Evolutionary conservation across 1,140 invertebrate species (phyloP), one percentile per base, ranked within the genome.

Genomic region (Rhopalosiphum maidis): DNA sequence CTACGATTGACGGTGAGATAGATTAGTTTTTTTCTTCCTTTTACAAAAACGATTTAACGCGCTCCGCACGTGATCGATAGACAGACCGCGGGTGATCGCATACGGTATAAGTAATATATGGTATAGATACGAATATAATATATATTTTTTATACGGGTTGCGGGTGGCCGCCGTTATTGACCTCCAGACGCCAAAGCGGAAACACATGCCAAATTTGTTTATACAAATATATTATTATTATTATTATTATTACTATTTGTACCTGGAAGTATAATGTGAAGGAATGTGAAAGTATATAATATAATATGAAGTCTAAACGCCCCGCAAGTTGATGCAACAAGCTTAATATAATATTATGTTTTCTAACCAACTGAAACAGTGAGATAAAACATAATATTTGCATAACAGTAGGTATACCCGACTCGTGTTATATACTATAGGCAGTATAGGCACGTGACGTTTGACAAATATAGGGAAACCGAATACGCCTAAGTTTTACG

Each of bases 241-340:
- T 87, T 48, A 46, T 48, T 46, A 48, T 51, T 86, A 86, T 23
- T 90, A 60, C n/a, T 43, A 22, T 91, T 92, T 37, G 18, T 30
- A 82, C 60, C 60, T 43, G 91, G 91, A 92, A 92, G 91, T 92
- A 37, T 68, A 22, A 15, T 30, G 41, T 5, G 30, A 35, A 92
- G 77, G 91, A 92, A 92, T 92, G 91, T 92, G 91, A 92, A 92
- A 92, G 91, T 48, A 37, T n/a, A 37, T 23, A 77, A 60, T 89
- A 51, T 54, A 51, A 88, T 37, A 6, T 41, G 51, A 41, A 55
- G 37, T 60, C 60, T 11, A n/a, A 91, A 37, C 89, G 51, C 15
- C 37, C 60, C 18, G 54, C 55, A 60, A 91, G 90, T 83, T 46
- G 68, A 51, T 51, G 43, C 68, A 35, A 77, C 60, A 48, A 91